phyloP scores from a whole-genome alignment of 1,140 invertebrate species.

The Galleria mellonella region DNA sequence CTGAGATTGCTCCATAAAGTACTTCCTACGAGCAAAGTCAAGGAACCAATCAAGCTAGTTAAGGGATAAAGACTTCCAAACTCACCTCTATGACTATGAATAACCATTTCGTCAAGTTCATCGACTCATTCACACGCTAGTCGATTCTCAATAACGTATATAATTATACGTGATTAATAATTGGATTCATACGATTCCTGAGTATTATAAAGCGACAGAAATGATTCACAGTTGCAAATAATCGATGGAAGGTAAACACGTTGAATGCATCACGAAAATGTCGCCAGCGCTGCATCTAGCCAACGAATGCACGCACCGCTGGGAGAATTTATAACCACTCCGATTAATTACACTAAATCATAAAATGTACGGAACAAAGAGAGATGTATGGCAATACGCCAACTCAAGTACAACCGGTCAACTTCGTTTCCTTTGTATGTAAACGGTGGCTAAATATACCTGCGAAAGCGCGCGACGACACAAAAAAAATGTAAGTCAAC shows the following conservation, averaged over 20 bases:
- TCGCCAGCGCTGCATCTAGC: background rate
- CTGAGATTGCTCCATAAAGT: too few relatives aligned
- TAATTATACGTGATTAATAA: background rate
- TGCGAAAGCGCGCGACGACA: conserved; percentile 12
- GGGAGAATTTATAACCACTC: conserved; percentile 23
- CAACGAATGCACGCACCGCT: conserved; percentile 13
- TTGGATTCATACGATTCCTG: conserved; percentile 4
- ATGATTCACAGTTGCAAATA: too few relatives aligned
- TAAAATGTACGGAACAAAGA: conserved; percentile 39
- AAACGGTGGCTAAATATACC: conserved; percentile 34
- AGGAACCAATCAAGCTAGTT: too few relatives aligned
- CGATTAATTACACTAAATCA: conserved; percentile 45
- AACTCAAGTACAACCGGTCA: conserved; percentile 24
- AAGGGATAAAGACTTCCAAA: too few relatives aligned
- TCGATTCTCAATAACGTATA: conserved; percentile 2
- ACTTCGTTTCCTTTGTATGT: conserved; percentile 45
- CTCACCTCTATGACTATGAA: too few relatives aligned
- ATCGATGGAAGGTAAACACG: too few relatives aligned
- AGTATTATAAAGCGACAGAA: too few relatives aligned
- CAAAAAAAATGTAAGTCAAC: conserved; percentile 27
- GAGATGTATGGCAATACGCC: conserved; percentile 38
- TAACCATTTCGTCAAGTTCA: too few relatives aligned
- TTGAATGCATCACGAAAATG: too few relatives aligned
- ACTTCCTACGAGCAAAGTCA: too few relatives aligned
- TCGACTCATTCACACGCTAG: background rate